Evolutionary conservation across 37 sponge, comb jelly and placozoan genomes (phyloP).

Genomic region (Cladorhizidae sp.): DNA sequence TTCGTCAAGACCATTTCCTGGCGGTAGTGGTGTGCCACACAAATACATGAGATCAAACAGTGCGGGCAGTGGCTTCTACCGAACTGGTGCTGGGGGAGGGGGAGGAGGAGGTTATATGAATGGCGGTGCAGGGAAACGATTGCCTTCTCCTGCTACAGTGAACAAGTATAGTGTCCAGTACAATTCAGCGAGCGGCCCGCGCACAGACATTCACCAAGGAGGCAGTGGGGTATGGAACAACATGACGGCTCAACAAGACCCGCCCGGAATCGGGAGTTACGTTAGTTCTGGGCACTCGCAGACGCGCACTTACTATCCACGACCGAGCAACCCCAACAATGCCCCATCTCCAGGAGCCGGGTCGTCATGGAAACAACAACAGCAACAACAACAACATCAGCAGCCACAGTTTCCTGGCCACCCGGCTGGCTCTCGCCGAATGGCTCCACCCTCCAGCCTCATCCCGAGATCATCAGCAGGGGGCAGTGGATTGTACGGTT

Average conservation of each 20-base stretch:
- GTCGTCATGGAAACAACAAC: background rate
- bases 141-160: background rate
- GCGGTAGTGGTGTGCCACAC: background rate
- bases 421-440: background rate
- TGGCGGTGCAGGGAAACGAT: background rate
- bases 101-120: background rate
- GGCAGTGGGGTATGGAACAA: too few relatives aligned
- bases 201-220: too few relatives aligned
- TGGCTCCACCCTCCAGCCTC: conserved; percentile 7
- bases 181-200: too few relatives aligned
- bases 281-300: background rate
- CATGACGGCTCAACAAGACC: too few relatives aligned
- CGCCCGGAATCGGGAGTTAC: background rate
- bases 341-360: background rate
- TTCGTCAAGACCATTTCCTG: background rate
- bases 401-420: background rate
- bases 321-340: background rate
- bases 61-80: background rate
- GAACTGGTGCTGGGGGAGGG: background rate
- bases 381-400: background rate
- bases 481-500: background rate
- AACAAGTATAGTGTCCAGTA: background rate
- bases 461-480: background rate
- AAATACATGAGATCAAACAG: background rate
- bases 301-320: background rate